Evolutionary conservation across 2,113 vertebrate species (phyloP), one percentile per base, ranked within the genome.

Genomic region (Plectropomus leopardus): DNA sequence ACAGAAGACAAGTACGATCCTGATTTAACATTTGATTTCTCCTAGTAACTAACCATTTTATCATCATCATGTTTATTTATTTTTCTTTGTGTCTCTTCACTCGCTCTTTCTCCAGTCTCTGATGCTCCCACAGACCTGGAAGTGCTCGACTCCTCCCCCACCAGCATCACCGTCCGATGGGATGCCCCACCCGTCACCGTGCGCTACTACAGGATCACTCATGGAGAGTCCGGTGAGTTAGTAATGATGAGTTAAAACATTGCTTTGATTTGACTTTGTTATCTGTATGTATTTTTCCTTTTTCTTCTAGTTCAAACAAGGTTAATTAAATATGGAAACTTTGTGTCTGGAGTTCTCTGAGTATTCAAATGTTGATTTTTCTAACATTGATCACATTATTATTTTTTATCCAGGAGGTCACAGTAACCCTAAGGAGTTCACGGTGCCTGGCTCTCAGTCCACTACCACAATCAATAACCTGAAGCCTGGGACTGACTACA

Each of bases 121-220:
- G 97, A 99, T 84, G 95, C 98, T 51, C 98, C 98, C 11, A 96
- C 96, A 72, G 97, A 99, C 65, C 93, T 99, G 75, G 94, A 97
- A 51, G 96, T 98, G 6, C 92, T 95, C 0, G 94, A 96, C 13
- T 94, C 96, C 0, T 91, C 94, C 9, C 97, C 98, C 0, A 98
- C 93, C 30, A 97, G 96, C 81, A 94, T 99, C 10, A 93, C 91
- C 8, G 91, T 99, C 76, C 95, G 94, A 72, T 99, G 98, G 98
- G 96, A 98, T 0, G 94, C 98, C 15, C 98, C 98, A 21, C 96
- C 97, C 0, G 96, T 99, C 83, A 97, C 96, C 1, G 98, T 99
- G 60, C 94, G 97, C 78, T 99, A 98, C 87, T 99, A 99, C 89
- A 95, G 97, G 88, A 97, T 99, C 88, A 96, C 96, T 6, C 97